Evolutionary conservation across 2,888 invertebrate genomes (phyloP), one percentile per base, ranked within the genome.

Genomic region (Lasioglossum leucozonium): DNA sequence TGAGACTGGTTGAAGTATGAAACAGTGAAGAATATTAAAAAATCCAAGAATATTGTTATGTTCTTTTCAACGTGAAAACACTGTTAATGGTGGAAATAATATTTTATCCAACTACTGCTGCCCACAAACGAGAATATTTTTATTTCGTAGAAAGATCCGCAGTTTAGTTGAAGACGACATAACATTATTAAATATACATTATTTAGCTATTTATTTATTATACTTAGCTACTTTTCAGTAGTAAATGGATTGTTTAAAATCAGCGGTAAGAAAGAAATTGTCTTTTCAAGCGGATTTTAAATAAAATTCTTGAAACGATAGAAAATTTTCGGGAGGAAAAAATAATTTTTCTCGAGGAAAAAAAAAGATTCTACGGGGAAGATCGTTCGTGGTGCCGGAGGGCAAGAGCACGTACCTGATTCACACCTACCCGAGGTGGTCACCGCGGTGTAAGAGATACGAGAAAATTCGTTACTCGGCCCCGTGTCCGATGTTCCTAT

Each of bases 381-480:
- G 22, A n/a, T n/a, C 10, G 51, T 51, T 51, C 30, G 62, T 62
- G 62, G 62, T 62, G 16, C 62, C 30, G 16, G 62, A 18, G 30
- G 30, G 30, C 30, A 30, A 30, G 62, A 8, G 30, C 62, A 62
- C 62, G 62, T 62, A 34, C 62, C 62, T 18, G 62, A 18, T 62
- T n/a, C 67, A 80, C 79, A 83, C 81, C 84, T 82, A 84, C 78
- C 76, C 72, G 30, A 30, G 62, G 55, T 67, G 75, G 40, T 42
- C 42, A 79, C 40, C 76, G 30, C 73, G 77, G 69, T 58, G 73
- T 58, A 82, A 85, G 76, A 89, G 82, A 86, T 90, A 87, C 88
- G 85, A 90, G 85, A 76, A 87, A 90, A 89, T 88, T 89, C 85
- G 86, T 89, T 88, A 87, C 85, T 75, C 72, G 51, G 72, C 72